Base-by-base conservation (phyloP, 2,888 invertebrate species). In the Diabrotica balteata region DNA sequence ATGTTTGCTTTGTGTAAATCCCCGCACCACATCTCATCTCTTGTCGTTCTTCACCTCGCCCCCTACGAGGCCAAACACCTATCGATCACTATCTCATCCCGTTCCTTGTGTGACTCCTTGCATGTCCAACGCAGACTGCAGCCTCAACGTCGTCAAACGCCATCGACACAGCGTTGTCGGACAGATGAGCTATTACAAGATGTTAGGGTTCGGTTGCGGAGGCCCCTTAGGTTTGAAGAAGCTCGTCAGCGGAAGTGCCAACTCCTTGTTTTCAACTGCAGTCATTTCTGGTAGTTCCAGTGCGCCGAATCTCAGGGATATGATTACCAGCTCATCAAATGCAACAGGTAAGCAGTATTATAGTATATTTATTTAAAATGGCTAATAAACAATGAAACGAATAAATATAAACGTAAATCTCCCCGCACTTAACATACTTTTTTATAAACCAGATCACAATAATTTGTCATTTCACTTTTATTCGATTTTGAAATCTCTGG, bases 101-200 rank as follows among this genome's bases (percentile, higher is more conserved):
- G 73, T 68, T 59, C 73, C 76, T 62, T 68, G 75, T 77, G 77
- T 78, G 73, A 77, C 78, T 72, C 81, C 81, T 75, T 79, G 77
- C 80, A 76, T 79, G 77, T 81, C 82, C 81, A 76, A 80, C 81
- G 75, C 82, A 83, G 84, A 83, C 75, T 77, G 79, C 76, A 49
- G 58, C 73, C 76, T 74, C 62, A 75, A 74, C 68, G 63, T 64
- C 71, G 74, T 70, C 85, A 91, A 93, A 87, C 93, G 93, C 87
- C 95, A 95, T 89, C 93, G 95, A 86, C 95, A 95, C 93, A 95
- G 95, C 90, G 93, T 95, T 90, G 93, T 94, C 88, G 94, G 94
- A 88, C 95, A 95, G 91, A 93, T 94, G 92, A 93, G 91, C 90
- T 93, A 93, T 90, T 93, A 92, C 89, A 93, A 93, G 90, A 91